Base-by-base conservation (phyloP, 2,113 vertebrate genomes). In the Pipra filicauda region DNA sequence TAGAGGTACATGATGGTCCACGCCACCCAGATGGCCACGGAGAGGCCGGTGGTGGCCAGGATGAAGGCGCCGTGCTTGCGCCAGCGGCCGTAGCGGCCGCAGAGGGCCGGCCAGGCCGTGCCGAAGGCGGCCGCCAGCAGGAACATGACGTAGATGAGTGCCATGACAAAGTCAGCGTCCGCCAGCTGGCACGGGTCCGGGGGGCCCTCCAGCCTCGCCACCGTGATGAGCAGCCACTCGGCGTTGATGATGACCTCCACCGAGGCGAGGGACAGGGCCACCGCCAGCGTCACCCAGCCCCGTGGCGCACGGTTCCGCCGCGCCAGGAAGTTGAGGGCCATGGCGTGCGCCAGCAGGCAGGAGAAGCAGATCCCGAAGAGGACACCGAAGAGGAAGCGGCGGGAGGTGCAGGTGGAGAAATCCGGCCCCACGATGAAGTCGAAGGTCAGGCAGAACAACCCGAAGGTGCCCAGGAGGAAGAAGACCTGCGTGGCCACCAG, bases 1-100 rank as follows among this genome's bases (percentile, higher is more conserved):
- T 99, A 99, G 67, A 99, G 96, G 80, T 99, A 99, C 99, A 99
- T 99, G 92, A 98, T 94, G 7, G 97, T 98, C 99, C 99, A 99
- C 0, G 97, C 98, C 92, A 98, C 98, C 99, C 99, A 99, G 88
- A 99, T 98, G 49, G 98, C 98, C 7, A 98, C 48, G 1, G 99
- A 99, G 22, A 98, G 27, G 77, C 98, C 41, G 6, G 96, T 96
- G 52, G 98, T 96, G 52, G 98, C 49, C n/a, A 99, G 65, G 89
- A 99, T 97, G 20, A 98, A 99, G 77, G 91, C 62, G 0, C 97
- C 91, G 1, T 99, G 98, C 83, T 96, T 98, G 39, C 93, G 98
- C 99, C 99, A 99, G 96, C 85, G 97, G 81, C 95, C 79, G 43
- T 98, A 98, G 88, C 96, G 98, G 43, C 99, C 99, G 0, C 95